Evolutionary conservation across 2,113 vertebrate genomes (phyloP), one percentile per base, ranked within the genome.

Genomic region (Eclectus roratus): DNA sequence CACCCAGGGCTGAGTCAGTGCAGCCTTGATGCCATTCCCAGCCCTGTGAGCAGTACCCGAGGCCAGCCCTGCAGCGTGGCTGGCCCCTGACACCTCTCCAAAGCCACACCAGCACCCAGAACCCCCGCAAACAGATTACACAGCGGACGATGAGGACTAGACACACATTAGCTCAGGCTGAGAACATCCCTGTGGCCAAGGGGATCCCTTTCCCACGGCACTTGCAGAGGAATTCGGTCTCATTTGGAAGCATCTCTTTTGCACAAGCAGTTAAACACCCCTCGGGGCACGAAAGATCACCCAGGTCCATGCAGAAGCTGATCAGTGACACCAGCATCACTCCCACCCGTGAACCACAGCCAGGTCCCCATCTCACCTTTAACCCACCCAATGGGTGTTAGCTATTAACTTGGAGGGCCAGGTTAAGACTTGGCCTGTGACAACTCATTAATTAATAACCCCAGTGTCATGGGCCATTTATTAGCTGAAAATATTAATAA

Each of bases 361-460:
- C 88, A 27, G 49, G 14, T 20, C 55, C 52, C 71, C 76, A n/a
- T 1, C 55, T 56, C 10, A 31, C 7, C 1, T 17, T 49, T 7
- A 56, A 56, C 43, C 68, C 24, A 9, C 60, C 74, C 14, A 0
- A 29, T 9, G 35, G 64, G 60, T 11, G 35, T 49, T 88, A 65
- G 85, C 49, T 68, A 56, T 87, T 77, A 89, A 81, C 46, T 35
- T 2, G 28, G 79, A 19, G 1, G 19, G 47, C 91, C 66, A 64
- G 55, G 33, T 58, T 58, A 33, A 12, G 8, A 43, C 73, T 73
- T 28, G 63, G 68, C 66, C 33, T 85, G 86, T 35, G 56, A 58
- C 66, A n/a, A 11, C 81, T 83, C 68, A 83, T 92, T 96, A 94
- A 95, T 96, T 88, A 96, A 89, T 66, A 93, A 94, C 95, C 60